Evolutionary conservation across 2,113 vertebrate species (phyloP).

Genomic region (Equus przewalskii): DNA sequence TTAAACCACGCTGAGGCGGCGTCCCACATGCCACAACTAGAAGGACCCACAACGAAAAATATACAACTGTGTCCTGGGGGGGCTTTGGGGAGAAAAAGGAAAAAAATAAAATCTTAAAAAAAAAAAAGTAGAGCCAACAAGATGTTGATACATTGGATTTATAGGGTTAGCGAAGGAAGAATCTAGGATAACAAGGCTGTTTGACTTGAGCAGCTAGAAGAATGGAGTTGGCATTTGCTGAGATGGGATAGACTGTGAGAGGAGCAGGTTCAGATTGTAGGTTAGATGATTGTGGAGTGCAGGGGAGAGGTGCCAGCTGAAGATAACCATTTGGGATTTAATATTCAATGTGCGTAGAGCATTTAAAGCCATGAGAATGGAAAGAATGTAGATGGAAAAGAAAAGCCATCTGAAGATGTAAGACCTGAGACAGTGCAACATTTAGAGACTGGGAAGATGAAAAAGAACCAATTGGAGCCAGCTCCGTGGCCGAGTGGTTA

Average conservation of each 20-base stretch:
- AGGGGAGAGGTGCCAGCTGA: neutral
- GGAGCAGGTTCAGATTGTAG: neutral
- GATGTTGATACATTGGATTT: neutral
- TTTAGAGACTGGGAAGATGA: neutral
- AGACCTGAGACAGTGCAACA: neutral
- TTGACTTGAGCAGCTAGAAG: conserved; percentile 13
- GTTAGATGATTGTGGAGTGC: neutral
- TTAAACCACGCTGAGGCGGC: too few relatives aligned
- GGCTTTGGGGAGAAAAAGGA: too few relatives aligned
- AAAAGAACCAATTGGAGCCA: neutral
- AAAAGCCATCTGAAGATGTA: neutral
- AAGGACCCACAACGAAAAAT: too few relatives aligned
- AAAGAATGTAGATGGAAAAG: neutral
- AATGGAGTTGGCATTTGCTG: neutral
- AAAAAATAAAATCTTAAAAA: too few relatives aligned
- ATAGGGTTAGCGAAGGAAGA: neutral
- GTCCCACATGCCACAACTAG: too few relatives aligned
- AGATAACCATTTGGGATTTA: neutral
- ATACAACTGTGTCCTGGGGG: too few relatives aligned
- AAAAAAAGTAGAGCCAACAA: neutral
- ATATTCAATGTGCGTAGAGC: neutral
- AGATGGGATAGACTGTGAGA: neutral
- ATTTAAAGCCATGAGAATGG: conserved; percentile 4
- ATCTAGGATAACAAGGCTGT: neutral
- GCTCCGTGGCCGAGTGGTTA: too few relatives aligned